Conservation (phyloP, 2,797 vertebrate genomes). For the Molothrus ater region DNA sequence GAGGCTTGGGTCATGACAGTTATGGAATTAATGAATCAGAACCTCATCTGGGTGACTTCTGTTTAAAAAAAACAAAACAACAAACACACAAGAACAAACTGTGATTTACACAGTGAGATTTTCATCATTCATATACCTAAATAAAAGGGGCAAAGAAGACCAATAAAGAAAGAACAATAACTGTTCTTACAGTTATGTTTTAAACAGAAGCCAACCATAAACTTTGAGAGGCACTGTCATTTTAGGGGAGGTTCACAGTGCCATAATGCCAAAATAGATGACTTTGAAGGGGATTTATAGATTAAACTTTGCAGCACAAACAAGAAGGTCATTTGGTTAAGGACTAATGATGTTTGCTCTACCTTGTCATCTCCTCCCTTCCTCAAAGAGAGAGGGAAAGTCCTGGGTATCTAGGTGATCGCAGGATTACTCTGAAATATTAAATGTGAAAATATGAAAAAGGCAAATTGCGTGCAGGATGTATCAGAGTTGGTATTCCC, state of each 20-base stretch:
- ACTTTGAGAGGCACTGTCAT: background rate
- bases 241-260: background rate
- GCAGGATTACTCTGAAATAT: background rate
- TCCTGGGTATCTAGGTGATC: background rate
- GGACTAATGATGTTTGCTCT: background rate
- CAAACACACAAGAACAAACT: background rate
- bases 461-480: background rate
- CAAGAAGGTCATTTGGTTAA: background rate
- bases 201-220: background rate
- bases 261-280: background rate
- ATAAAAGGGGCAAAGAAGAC: background rate
- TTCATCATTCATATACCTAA: background rate
- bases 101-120: background rate
- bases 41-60: background rate
- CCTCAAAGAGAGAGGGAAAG: background rate
- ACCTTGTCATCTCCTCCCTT: background rate
- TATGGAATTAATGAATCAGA: constrained; percentile 7
- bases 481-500: background rate
- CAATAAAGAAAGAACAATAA: background rate
- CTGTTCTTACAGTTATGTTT: background rate
- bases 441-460: background rate
- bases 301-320: constrained; percentile 8
- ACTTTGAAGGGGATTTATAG: background rate
- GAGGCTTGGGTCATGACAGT: background rate
- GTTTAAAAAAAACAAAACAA: background rate